A percentile compares a stretch with the other conserved stretches of the same genome.
Conservation (phyloP, 2,113 vertebrate species). For the Phylloscopus trochiloides region DNA sequence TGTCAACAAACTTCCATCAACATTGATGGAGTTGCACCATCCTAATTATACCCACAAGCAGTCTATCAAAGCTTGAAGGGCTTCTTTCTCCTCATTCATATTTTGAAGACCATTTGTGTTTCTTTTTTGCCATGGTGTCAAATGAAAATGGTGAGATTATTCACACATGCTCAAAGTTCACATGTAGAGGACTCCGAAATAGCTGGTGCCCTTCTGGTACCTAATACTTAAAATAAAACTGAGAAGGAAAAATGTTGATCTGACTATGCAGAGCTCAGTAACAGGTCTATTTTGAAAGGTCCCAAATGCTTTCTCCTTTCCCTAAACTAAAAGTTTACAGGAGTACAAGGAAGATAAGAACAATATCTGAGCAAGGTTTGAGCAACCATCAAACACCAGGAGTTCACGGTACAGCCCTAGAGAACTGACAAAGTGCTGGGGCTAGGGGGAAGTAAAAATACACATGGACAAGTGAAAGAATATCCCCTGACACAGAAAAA, state of each 20-base stretch:
- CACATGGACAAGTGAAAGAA: background rate
- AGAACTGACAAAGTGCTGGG: background rate
- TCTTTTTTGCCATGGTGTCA: background rate
- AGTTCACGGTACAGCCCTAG: fast-evolving
- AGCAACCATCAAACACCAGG: background rate
- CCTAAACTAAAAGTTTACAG: background rate
- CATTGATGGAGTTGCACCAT: background rate
- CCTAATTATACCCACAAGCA: background rate
- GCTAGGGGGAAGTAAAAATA: background rate
- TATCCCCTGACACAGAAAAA: background rate
- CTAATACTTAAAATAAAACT: background rate
- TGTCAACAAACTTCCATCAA: background rate
- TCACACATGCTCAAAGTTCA: background rate
- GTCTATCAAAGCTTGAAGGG: background rate
- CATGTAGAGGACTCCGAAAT: background rate
- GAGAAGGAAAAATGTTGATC: background rate
- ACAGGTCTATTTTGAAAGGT: background rate
- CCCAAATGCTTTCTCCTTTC: background rate
- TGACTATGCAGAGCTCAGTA: background rate
- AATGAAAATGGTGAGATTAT: background rate
- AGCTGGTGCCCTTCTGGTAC: background rate
- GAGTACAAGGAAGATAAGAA: background rate
- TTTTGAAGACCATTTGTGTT: background rate
- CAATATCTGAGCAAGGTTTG: background rate
- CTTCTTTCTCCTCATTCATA: background rate